Percentiles rank a stretch among this genome's conserved stretches.
Conservation (phyloP, 2,888 invertebrate species). For the Callyntrura sp. region DNA sequence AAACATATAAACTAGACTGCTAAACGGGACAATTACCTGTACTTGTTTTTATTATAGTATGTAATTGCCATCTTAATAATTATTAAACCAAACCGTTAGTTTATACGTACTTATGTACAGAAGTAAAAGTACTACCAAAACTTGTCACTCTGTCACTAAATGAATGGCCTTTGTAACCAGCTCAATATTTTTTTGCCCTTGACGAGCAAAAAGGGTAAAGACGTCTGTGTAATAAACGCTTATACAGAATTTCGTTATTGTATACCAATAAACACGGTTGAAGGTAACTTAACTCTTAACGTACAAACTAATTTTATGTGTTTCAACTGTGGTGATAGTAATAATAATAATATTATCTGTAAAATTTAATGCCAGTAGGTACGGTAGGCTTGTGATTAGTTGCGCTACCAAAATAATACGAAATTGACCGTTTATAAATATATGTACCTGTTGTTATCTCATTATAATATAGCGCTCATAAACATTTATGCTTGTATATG, state of each 20-base stretch:
- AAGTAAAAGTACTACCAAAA: conserved; percentile 63
- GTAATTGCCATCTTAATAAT: neutral
- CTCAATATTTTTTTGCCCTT: conserved; percentile 69
- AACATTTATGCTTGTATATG: neutral
- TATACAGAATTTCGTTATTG: neutral
- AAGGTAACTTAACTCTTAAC: conserved; percentile 56
- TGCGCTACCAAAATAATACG: conserved; percentile 26
- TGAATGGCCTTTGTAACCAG: conserved; percentile 75
- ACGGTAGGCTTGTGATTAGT: conserved; percentile 31
- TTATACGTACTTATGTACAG: conserved; percentile 21
- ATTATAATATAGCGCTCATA: neutral
- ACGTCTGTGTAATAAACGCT: neutral
- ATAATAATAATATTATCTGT: neutral
- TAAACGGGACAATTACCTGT: neutral
- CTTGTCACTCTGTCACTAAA: conserved; percentile 58
- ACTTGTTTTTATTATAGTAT: neutral
- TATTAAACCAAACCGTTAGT: conserved; percentile 10
- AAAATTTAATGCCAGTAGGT: conserved; percentile 13
- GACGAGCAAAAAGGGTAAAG: conserved; percentile 52
- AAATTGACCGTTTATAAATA: neutral
- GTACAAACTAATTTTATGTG: conserved; percentile 5
- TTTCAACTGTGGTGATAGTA: neutral
- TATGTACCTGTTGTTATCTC: neutral
- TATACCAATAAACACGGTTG: conserved; percentile 17
- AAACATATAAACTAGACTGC: neutral